A percentile compares a stretch with the other conserved stretches of the same genome.
phyloP scores from a whole-genome alignment of 2,113 vertebrate species.

The Dromiciops gliroides region DNA sequence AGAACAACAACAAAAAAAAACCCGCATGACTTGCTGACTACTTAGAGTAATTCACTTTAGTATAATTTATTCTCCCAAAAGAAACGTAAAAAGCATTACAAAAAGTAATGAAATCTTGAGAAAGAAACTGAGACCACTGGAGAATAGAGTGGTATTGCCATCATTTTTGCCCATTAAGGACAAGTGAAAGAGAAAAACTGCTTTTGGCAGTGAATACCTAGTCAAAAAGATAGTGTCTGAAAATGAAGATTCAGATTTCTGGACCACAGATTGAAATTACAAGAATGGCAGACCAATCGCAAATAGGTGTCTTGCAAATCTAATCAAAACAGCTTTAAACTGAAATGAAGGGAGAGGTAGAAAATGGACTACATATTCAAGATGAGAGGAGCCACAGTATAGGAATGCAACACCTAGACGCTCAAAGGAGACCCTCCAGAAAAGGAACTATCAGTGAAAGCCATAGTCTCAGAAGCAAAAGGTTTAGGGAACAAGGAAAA shows the following conservation, averaged over 20 bases:
- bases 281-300: neutral
- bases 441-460: neutral
- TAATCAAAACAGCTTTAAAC: neutral
- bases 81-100: neutral
- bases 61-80: neutral
- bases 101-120: neutral
- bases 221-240: neutral
- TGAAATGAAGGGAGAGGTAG: neutral
- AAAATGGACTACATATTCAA: neutral
- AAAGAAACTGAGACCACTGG: neutral
- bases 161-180: neutral
- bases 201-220: neutral
- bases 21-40: neutral
- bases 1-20: too few relatives aligned
- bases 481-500: neutral
- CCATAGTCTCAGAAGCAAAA: neutral
- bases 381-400: neutral
- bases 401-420: neutral
- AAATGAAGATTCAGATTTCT: neutral
- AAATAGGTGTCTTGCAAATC: neutral
- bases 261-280: neutral
- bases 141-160: neutral
- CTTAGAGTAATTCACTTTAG: neutral
- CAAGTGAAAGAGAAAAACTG: neutral
- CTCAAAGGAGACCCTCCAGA: neutral